Conservation (phyloP, 1,140 invertebrate genomes). For the Rhyzopertha dominica region DNA sequence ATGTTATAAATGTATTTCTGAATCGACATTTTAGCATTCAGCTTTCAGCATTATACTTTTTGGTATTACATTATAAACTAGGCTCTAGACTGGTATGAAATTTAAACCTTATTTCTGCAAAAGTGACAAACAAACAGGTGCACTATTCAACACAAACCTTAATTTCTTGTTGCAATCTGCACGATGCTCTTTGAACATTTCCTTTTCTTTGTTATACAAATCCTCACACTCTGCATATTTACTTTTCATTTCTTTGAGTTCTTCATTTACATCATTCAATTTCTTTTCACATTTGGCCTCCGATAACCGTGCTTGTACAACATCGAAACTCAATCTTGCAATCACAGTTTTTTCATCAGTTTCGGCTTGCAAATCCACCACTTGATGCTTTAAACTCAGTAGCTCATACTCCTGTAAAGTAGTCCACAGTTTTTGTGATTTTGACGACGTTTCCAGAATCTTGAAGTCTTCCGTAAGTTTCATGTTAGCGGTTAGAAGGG, state of each 20-base stretch:
- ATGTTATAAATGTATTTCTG: not conserved
- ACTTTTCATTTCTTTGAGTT: slow-evolving; percentile 20
- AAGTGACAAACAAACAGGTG: too few relatives aligned
- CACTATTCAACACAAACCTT: not conserved
- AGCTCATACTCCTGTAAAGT: slow-evolving; percentile 51
- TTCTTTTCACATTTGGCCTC: slow-evolving; percentile 29
- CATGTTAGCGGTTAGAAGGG: slow-evolving; percentile 34
- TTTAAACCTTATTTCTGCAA: too few relatives aligned
- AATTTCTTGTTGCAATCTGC: too few relatives aligned
- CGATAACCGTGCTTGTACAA: slow-evolving; percentile 27
- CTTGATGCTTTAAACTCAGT: slow-evolving; percentile 58
- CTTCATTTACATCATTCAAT: slow-evolving; percentile 25
- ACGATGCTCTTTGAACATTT: too few relatives aligned
- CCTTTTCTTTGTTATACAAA: slow-evolving; percentile 4
- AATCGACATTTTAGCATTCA: too few relatives aligned
- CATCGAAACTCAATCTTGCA: slow-evolving; percentile 46
- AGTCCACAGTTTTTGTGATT: slow-evolving; percentile 18
- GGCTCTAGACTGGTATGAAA: too few relatives aligned
- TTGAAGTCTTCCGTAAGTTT: slow-evolving; percentile 36
- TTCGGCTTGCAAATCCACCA: slow-evolving; percentile 58
- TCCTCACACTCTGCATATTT: slow-evolving; percentile 14
- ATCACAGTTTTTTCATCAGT: slow-evolving; percentile 60
- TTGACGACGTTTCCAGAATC: slow-evolving; percentile 30
- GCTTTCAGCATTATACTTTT: too few relatives aligned
- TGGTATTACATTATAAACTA: too few relatives aligned